Evolutionary conservation across 2,797 vertebrate genomes (phyloP).

Genomic region (Notamacropus eugenii): DNA sequence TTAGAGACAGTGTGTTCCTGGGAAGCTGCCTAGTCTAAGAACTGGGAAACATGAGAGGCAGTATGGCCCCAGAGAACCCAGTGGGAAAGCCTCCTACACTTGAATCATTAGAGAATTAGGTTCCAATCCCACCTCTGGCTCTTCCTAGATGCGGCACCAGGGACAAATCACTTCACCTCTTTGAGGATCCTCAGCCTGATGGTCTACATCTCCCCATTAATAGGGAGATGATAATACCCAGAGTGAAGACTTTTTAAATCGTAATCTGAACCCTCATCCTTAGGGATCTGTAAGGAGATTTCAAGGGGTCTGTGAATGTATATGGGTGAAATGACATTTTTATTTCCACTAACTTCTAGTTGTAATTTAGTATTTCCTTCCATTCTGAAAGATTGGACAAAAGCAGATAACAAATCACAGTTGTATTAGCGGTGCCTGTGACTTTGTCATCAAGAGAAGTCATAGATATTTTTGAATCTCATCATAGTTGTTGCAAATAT

Average conservation of each 20-base stretch:
- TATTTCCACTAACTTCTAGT: not conserved
- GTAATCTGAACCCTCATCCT: not conserved
- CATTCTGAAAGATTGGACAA: not conserved
- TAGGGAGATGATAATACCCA: not conserved
- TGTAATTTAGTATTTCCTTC: not conserved
- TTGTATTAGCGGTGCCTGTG: not conserved
- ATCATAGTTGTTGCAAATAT: not conserved
- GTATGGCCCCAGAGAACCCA: not conserved
- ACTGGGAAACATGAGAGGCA: not conserved
- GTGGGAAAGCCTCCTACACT: not conserved
- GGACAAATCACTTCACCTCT: too few relatives aligned
- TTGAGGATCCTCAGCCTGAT: not conserved
- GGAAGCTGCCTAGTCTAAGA: not conserved
- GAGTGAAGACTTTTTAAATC: not conserved
- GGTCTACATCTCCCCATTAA: not conserved
- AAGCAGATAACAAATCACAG: not conserved
- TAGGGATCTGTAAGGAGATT: not conserved
- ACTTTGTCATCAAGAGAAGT: not conserved
- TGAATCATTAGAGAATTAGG: not conserved
- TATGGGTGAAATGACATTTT: not conserved
- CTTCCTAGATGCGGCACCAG: not conserved
- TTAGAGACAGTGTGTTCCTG: not conserved
- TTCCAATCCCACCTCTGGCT: too few relatives aligned
- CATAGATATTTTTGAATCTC: not conserved
- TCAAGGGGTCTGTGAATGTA: not conserved